phyloP scores from a whole-genome alignment of 2,888 invertebrate species.

The Theretra japonica region DNA sequence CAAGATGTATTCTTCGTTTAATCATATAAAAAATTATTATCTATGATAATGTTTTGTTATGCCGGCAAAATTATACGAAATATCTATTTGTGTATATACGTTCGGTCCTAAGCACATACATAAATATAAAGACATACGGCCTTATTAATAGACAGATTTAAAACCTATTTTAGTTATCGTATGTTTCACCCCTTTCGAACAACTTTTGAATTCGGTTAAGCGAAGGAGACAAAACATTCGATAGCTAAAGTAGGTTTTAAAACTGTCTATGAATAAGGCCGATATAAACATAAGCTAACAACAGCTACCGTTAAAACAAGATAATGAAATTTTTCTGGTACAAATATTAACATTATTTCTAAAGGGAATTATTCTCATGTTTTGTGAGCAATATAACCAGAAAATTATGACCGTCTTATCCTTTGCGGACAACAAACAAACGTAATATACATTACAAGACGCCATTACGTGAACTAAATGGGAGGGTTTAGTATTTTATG shows the following conservation, averaged over 20 bases:
- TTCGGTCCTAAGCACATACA: neutral
- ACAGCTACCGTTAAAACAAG: too few relatives aligned
- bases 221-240: too few relatives aligned
- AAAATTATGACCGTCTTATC: neutral
- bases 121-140: neutral
- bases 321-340: neutral
- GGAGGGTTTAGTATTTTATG: neutral
- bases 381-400: slow-evolving; percentile 17
- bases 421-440: neutral
- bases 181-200: too few relatives aligned
- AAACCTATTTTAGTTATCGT: too few relatives aligned
- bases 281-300: neutral
- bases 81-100: too few relatives aligned
- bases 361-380: neutral
- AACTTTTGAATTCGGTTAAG: too few relatives aligned
- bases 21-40: too few relatives aligned
- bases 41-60: too few relatives aligned
- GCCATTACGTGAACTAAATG: neutral
- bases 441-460: neutral
- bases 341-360: neutral
- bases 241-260: too few relatives aligned
- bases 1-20: neutral
- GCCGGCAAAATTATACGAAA: too few relatives aligned
- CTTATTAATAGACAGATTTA: too few relatives aligned
- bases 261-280: too few relatives aligned